Evolutionary conservation across 2,113 vertebrate species (phyloP), one percentile per base, ranked within the genome.

Genomic region (Indicator maculatus): DNA sequence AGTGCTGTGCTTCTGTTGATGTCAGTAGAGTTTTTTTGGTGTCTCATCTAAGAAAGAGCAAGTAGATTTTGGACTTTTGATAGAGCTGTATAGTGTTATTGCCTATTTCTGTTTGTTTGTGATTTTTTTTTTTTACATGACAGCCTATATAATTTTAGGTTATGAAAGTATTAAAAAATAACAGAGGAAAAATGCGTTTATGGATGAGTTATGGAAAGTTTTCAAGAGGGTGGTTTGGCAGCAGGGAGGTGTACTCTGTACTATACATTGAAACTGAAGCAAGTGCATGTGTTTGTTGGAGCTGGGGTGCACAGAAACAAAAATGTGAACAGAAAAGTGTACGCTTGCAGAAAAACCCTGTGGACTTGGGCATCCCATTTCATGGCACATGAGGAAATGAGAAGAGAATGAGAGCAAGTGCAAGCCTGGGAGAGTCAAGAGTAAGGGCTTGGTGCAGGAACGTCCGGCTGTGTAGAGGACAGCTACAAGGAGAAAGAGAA

Each of bases 391-490:
- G 50, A 52, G 50, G 50, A 17, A 47, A 17, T 47, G 45, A 47
- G 45, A 47, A 47, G 38, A 23, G 88, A 65, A 53, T 0, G 1
- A 64, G 41, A 64, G 36, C 39, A 75, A 47, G 31, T 16, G 6
- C 41, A 79, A 72, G 56, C 4, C 24, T 31, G 16, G 33, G 50
- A 76, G 39, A 16, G 28, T 11, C 13, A 44, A 58, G 65, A 38
- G 59, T 11, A 27, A 84, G 45, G 31, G 6, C 33, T 56, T 64
- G 78, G 14, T 87, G 61, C 6, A 50, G 31, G 33, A 55, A 9
- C 7, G 18, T 52, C n/a, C 1, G 5, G 24, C 16, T 83, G 24
- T 0, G 1, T 1, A 8, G n/a, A 44, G 11, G n/a, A n/a, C 0
- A 3, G 18, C 24, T 70, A 31, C 6, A 36, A 50, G 56, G 52